Evolutionary conservation across 1,140 invertebrate species (phyloP), one percentile per base, ranked within the genome.

Genomic region (Halyomorpha halys): DNA sequence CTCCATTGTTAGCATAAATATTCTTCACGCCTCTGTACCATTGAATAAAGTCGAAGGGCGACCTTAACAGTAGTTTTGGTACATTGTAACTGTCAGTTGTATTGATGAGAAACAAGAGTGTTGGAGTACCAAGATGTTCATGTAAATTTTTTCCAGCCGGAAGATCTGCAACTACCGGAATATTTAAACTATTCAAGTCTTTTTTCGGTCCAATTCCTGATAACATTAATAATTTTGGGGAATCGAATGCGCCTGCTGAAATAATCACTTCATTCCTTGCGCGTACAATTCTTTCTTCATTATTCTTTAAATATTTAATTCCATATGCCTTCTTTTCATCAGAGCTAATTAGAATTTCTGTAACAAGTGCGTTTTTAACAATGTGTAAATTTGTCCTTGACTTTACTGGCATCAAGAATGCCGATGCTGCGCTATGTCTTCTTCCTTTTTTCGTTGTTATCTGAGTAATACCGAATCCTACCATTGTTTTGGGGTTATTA

Each of bases 81-180:
- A 47, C 15, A 67, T 49, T 21, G 6, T 83, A 77, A 4, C 81
- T 2, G 77, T 81, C 44, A 81, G 62, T 64, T 1, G 14, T 77
- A 67, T 87, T 85, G 0, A 87, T 79, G 30, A 83, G 73, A 69
- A 87, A 89, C 0, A 81, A 82, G 59, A 89, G 74, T 2, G 82
- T 83, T 81, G 64, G 62, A 51, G 66, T 70, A 30, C 67, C 85
- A 21, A 87, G 79, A 68, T 91, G 89, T 73, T 90, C 87, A 70
- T 88, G 84, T 0, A 93, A 77, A 73, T 92, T 92, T 63, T 84
- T 80, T 1, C 91, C 91, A 0, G 92, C 88, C 19, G 67, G 80
- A 13, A 86, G 74, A 66, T 87, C 80, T 70, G 85, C 74, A 13
- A 89, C 73, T 0, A 85, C 73, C 0, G 80, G 76, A 27, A 91